Base-by-base conservation (phyloP, 2,113 vertebrate species). In the Trachemys scripta region DNA sequence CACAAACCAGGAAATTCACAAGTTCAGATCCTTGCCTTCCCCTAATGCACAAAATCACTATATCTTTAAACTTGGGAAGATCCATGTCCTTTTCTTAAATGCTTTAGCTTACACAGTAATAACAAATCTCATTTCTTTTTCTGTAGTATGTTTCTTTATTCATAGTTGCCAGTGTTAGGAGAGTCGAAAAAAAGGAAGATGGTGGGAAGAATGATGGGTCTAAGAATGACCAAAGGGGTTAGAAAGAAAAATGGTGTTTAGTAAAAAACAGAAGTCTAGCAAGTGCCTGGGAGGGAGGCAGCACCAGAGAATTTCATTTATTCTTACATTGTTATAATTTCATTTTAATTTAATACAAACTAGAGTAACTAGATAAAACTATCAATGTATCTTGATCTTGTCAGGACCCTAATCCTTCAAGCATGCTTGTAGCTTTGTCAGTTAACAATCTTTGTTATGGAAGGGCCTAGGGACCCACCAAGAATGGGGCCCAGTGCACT, bases 31-130 rank as follows among this genome's bases (percentile, higher is more conserved):
- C 81, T 47, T 57, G 56, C 45, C 84, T 90, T 88, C n/a, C 54
- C 47, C 82, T 4, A 57, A 16, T 12, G 2, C 47, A 78, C 90
- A 35, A 50, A 90, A n/a, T 79, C 72, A 54, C 31, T 38, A 2
- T 19, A 90, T 62, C 8, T 31, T 1, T 42, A 20, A 79, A 2
- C 0, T 87, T 75, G 92, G 84, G 65, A 69, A 54, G 4, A n/a
- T 47, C 17, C 17, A 50, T 5, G 9, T 38, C 3, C 2, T 12
- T n/a, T 20, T 80, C 4, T 2, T 80, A 0, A 12, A 27, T 8
- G 8, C 17, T 38, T 69, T 20, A 38, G 65, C 35, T 69, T 69
- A 20, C 65, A 69, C 65, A 38, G 35, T 69, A n/a, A 38, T 10
- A 38, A 38, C 19, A 69, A 69, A 69, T 35, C 62, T n/a, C 6